Percentiles rank a stretch among this genome's conserved stretches.
Evolutionary conservation across 1,140 invertebrate genomes (phyloP).

Genomic region (Melipona quadrifasciata): DNA sequence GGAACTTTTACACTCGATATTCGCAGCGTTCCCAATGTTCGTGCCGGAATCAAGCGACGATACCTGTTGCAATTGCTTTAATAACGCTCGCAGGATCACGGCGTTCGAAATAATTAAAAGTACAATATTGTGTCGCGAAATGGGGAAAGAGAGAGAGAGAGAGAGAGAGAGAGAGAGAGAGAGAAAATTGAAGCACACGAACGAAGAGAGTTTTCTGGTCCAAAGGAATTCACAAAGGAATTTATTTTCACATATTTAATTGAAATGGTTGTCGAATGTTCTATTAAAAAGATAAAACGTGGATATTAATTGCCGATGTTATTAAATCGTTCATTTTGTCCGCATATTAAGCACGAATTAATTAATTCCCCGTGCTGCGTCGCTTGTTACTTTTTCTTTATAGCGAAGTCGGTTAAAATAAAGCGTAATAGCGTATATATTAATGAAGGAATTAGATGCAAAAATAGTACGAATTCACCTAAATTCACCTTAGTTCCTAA

Average conservation of each 20-base stretch:
- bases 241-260: conserved; percentile 31
- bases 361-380: not conserved
- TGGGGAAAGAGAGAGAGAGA: no score
- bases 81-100: conserved; percentile 40
- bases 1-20: conserved; percentile 31
- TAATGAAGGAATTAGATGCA: no score
- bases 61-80: conserved; percentile 46
- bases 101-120: conserved; percentile 45
- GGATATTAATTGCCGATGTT: conserved; percentile 18
- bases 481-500: no score
- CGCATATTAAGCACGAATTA: not conserved
- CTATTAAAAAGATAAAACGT: not conserved
- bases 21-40: conserved; percentile 2
- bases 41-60: conserved; percentile 27
- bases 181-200: not conserved
- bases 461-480: no score
- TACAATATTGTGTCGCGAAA: conserved; percentile 35
- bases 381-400: not conserved
- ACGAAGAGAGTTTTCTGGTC: conserved; percentile 7
- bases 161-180: no score
- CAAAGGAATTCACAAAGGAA: conserved; percentile 24
- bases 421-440: not conserved
- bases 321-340: conserved; percentile 2
- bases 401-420: not conserved
- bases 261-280: conserved; percentile 17